phyloP scores from a whole-genome alignment of 2,113 vertebrate genomes.

The Rhea americana region DNA sequence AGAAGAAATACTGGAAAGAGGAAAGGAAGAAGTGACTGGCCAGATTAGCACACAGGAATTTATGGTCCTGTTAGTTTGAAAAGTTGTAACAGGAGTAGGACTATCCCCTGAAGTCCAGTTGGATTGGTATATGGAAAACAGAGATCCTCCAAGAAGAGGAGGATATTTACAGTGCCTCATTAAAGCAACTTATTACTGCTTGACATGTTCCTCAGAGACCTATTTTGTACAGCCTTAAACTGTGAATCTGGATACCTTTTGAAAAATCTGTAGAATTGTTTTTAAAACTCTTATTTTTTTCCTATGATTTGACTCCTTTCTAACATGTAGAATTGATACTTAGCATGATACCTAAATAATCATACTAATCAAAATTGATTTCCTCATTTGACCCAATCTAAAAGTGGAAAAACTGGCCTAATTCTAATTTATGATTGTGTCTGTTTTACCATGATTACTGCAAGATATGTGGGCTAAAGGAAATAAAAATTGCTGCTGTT shows the following conservation, averaged over 20 bases:
- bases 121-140: not conserved
- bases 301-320: not conserved
- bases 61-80: not conserved
- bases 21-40: not conserved
- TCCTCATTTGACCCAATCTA: not conserved
- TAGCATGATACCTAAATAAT: not conserved
- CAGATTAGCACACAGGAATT: not conserved
- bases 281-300: not conserved
- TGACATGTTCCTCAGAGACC: not conserved
- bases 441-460: not conserved
- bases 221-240: not conserved
- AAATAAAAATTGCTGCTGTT: not conserved
- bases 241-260: not conserved
- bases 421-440: not conserved
- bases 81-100: not conserved
- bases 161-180: conserved; percentile 19
- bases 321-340: not conserved
- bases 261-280: not conserved
- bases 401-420: not conserved
- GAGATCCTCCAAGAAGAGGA: not conserved
- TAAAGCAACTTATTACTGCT: conserved; percentile 24
- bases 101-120: not conserved
- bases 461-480: not conserved
- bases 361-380: not conserved
- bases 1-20: not conserved